phyloP scores from a whole-genome alignment of 2,888 invertebrate species.

The Punctoribates punctum region DNA sequence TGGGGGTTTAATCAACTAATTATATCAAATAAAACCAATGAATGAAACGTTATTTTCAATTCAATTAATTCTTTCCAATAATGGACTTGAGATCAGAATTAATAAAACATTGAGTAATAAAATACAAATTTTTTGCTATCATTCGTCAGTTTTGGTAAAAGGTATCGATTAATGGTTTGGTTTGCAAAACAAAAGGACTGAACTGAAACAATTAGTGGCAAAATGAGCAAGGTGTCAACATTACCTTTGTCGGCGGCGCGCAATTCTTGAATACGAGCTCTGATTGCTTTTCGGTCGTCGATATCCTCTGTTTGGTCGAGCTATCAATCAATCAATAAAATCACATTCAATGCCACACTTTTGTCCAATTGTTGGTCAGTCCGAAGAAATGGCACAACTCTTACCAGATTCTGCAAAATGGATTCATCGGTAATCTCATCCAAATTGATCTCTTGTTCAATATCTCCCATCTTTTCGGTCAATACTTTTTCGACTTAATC shows the following conservation, averaged over 20 bases:
- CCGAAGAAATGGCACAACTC: slow-evolving; percentile 3
- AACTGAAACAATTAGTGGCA: not conserved
- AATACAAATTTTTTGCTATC: slow-evolving; percentile 22
- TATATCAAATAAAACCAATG: slow-evolving; percentile 20
- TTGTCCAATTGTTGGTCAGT: not conserved
- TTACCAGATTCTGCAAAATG: slow-evolving; percentile 40
- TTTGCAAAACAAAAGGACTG: not conserved
- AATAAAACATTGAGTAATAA: not conserved
- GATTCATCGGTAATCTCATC: slow-evolving; percentile 41
- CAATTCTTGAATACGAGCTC: slow-evolving; percentile 73
- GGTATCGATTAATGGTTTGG: not conserved
- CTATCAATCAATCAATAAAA: slow-evolving; percentile 56
- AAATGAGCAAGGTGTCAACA: slow-evolving; percentile 39
- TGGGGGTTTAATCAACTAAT: not conserved
- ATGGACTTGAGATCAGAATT: slow-evolving; percentile 13
- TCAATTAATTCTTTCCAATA: not conserved
- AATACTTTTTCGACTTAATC: not conserved
- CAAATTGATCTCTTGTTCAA: slow-evolving; percentile 43
- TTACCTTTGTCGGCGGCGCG: slow-evolving; percentile 84
- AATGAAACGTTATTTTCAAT: not conserved
- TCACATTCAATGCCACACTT: not conserved
- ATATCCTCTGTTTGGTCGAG: slow-evolving; percentile 78
- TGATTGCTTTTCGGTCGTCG: slow-evolving; percentile 77
- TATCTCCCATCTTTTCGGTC: slow-evolving; percentile 23
- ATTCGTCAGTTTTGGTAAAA: not conserved